phyloP scores from a whole-genome alignment of 2,888 invertebrate species.

The Kuschelorhynchus macadamiae region DNA sequence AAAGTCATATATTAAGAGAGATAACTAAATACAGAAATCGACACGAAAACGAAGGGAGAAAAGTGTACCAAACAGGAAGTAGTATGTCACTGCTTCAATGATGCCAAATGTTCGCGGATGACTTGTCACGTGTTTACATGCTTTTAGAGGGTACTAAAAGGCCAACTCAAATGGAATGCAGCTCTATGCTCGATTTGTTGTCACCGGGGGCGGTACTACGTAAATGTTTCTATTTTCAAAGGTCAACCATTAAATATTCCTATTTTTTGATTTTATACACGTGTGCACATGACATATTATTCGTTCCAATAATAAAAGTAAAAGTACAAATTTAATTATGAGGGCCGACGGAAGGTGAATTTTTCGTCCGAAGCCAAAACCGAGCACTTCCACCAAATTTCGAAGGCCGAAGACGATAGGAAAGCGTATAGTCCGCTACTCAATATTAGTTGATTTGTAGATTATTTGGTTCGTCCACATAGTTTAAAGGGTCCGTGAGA shows the following conservation, averaged over 20 bases:
- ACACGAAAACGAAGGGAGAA: conserved; percentile 28
- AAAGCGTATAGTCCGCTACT: too few relatives aligned
- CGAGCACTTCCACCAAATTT: too few relatives aligned
- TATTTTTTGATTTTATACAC: too few relatives aligned
- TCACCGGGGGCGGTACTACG: conserved; percentile 23
- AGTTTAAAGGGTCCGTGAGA: too few relatives aligned
- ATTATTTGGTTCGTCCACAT: too few relatives aligned
- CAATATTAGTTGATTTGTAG: too few relatives aligned
- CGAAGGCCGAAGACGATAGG: too few relatives aligned
- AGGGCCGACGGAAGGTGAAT: too few relatives aligned
- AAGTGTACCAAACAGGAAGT: conserved; percentile 34
- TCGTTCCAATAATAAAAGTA: too few relatives aligned
- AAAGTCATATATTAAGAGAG: conserved; percentile 55
- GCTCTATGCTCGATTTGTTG: conserved; percentile 51
- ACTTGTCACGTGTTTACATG: conserved; percentile 52
- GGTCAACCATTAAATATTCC: background rate
- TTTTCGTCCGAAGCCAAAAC: too few relatives aligned
- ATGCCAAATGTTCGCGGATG: conserved; percentile 56
- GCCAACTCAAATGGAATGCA: conserved; percentile 53
- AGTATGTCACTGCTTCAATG: conserved; percentile 48
- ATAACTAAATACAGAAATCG: conserved; percentile 58
- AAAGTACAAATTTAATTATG: too few relatives aligned
- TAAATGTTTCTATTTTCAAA: conserved; percentile 2
- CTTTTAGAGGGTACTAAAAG: conserved; percentile 52
- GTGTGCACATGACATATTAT: too few relatives aligned